Base-by-base conservation (phyloP, 2,888 invertebrate species). In the Drosophila greeni region DNA sequence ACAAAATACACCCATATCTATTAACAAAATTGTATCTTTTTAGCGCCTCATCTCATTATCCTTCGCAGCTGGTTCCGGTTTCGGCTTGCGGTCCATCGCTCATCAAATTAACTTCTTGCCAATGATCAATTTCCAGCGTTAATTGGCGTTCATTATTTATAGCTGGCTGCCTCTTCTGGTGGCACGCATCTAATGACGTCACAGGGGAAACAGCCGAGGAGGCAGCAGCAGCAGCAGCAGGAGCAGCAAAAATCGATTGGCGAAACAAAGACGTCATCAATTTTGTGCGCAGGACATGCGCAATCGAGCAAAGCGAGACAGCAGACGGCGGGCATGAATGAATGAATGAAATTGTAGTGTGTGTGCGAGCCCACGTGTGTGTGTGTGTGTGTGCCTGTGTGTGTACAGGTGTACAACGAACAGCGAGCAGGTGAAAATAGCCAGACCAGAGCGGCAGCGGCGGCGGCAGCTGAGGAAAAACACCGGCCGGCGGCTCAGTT, bases 181-280 rank as follows among this genome's bases (percentile, higher is more conserved):
- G 55, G 59, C 43, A 52, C 60, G 60, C 55, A 62, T 34, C 53
- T 39, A 53, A 29, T 55, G 54, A 51, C 47, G 40, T 60, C 59
- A 60, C 60, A 45, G 4, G 24, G 23, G 31, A 34, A 57, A 43
- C n/a, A n/a, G n/a, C n/a, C n/a, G n/a, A n/a, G n/a, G n/a, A n/a
- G n/a, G n/a, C 45, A 29, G 29, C 29, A 29, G 45, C 16, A 16
- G 34, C 40, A 52, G 37, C 24, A 43, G 55, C 49, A 36, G 34
- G 23, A 60, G 49, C 39, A 34, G 20, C 33, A 20, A 26, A 58
- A 74, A 81, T 77, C 76, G 74, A 79, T 75, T 31, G 59, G 29
- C 47, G 42, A 66, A 82, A 75, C 76, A 68, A 82, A 81, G 85
- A 86, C 85, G 85, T 86, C 86, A 86, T 84, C 67, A 70, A 53